Evolutionary conservation across 2,888 invertebrate species (phyloP).

Genomic region (Liopterus haemorrhoidalis): DNA sequence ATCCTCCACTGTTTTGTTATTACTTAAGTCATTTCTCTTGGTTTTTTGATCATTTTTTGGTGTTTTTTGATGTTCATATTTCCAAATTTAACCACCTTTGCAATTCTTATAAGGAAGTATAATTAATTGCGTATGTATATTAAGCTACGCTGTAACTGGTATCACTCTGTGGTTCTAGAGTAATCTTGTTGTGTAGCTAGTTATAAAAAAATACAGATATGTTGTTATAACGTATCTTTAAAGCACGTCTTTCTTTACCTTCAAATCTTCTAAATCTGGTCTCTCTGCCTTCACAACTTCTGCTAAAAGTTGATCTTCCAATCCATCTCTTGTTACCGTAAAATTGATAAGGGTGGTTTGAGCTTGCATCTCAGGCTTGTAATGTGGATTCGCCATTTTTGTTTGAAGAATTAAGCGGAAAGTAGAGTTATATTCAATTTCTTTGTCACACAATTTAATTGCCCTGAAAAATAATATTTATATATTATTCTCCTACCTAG

Average conservation of each 20-base stretch:
- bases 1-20: no score
- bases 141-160: no score
- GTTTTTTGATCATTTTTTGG: no score
- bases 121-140: no score
- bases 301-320: conserved; percentile 92
- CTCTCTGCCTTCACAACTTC: conserved; percentile 96
- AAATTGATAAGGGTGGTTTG: conserved; percentile 96
- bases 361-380: conserved; percentile 98
- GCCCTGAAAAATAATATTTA: conserved; percentile 55
- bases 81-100: no score
- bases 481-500: background rate
- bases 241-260: no score
- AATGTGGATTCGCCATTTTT: conserved; percentile 94
- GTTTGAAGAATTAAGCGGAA: conserved; percentile 89
- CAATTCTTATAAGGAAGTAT: no score
- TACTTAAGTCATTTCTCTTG: no score
- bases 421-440: conserved; percentile 83
- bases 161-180: no score
- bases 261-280: conserved; percentile 90
- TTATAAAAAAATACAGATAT: conserved; percentile 1
- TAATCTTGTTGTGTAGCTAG: background rate
- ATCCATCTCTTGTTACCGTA: conserved; percentile 91
- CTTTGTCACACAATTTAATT: conserved; percentile 94
- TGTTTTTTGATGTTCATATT: no score
- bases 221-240: conserved; percentile 1